Evolutionary conservation across 2,888 invertebrate genomes (phyloP).

Genomic region (Eugnorisma glareosa): DNA sequence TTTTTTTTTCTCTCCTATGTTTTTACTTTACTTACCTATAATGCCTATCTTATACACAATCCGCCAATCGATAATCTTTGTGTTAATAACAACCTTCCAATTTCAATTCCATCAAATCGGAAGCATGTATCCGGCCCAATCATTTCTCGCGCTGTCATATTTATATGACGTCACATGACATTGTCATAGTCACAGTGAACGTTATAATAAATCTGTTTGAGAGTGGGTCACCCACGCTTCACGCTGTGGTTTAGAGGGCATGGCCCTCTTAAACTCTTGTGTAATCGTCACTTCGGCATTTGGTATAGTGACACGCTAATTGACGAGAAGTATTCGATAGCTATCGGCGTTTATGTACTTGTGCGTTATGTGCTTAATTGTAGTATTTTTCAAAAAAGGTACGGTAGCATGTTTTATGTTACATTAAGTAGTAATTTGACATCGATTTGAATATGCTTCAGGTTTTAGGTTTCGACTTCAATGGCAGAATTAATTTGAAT

Average conservation of each 20-base stretch:
- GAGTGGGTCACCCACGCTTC: constrained; percentile 48
- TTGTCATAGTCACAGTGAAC: constrained; percentile 40
- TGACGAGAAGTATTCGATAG: neutral
- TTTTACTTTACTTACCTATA: neutral
- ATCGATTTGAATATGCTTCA: neutral
- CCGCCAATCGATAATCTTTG: neutral
- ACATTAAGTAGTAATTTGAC: neutral
- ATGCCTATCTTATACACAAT: neutral
- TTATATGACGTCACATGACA: constrained; percentile 33
- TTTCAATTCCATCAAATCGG: constrained; percentile 8
- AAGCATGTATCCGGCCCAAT: constrained; percentile 12
- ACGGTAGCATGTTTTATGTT: neutral
- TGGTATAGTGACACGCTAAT: constrained; percentile 25
- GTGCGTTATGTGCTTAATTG: neutral
- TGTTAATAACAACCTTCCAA: constrained; percentile 9
- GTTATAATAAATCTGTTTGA: constrained; percentile 45
- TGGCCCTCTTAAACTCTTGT: constrained; percentile 28
- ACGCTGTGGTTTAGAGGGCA: constrained; percentile 47
- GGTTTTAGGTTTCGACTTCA: neutral
- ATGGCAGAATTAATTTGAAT: too few relatives aligned
- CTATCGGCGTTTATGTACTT: neutral
- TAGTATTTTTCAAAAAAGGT: neutral
- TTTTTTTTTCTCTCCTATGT: neutral
- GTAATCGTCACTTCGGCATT: constrained; percentile 18
- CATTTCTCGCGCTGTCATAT: constrained; percentile 23